Evolutionary conservation across 1,140 invertebrate species (phyloP).

Genomic region (Sitobion miscanthi): DNA sequence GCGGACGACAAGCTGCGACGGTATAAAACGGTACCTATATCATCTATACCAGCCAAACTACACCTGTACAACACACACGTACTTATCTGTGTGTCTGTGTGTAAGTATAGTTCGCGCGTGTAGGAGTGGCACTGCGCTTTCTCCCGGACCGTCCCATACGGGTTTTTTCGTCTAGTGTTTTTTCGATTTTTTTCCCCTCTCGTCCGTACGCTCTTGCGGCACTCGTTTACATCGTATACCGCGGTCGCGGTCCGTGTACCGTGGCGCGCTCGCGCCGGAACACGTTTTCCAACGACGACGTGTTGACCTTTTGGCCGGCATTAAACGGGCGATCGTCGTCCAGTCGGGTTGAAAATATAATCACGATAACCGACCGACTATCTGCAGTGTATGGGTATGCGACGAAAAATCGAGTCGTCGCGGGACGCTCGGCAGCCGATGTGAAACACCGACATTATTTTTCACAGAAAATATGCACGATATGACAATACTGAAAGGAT

Average conservation of each 20-base stretch:
- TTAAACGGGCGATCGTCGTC: not conserved
- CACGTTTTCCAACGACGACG: not conserved
- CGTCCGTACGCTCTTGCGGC: not conserved
- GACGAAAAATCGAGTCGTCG: no score
- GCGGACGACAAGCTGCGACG: not conserved
- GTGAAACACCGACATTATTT: no score
- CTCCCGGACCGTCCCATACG: not conserved
- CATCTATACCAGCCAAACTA: not conserved
- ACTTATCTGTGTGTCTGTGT: not conserved
- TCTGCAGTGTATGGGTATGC: no score
- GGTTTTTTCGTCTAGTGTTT: not conserved
- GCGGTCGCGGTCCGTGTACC: not conserved
- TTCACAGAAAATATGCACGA: no score
- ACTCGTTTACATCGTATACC: not conserved
- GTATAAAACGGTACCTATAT: not conserved
- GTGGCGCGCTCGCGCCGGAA: not conserved
- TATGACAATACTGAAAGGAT: no score
- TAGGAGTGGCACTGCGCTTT: not conserved
- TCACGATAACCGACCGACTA: not conserved
- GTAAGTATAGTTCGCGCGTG: not conserved
- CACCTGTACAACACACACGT: not conserved
- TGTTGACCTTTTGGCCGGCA: constrained; percentile 3
- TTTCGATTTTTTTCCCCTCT: not conserved
- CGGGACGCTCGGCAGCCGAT: no score
- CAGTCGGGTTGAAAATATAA: not conserved